phyloP scores from a whole-genome alignment of 2,888 invertebrate genomes.

The Leucania comma region DNA sequence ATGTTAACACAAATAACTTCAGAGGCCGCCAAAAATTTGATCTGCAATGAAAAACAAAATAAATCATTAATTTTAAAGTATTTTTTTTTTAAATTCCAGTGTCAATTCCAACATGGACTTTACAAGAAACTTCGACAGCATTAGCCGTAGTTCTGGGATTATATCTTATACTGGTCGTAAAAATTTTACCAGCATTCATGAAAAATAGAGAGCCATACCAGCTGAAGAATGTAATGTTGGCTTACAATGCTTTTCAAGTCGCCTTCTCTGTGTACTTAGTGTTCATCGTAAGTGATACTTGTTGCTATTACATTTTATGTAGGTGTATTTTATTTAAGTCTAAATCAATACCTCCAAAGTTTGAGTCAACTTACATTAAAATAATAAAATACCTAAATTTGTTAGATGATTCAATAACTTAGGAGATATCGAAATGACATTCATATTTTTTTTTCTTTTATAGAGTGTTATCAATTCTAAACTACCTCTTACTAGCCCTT shows the following conservation, averaged over 20 bases:
- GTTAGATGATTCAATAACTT: no score
- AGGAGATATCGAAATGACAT: no score
- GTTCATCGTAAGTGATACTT: constrained; percentile 88
- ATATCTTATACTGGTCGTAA: constrained; percentile 93
- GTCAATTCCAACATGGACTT: constrained; percentile 75
- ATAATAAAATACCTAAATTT: no score
- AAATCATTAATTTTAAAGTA: not conserved
- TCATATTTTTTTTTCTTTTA: no score
- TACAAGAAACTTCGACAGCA: constrained; percentile 74
- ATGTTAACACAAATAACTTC: not conserved
- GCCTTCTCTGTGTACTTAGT: constrained; percentile 90
- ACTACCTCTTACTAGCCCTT: no score
- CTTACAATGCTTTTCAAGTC: constrained; percentile 94
- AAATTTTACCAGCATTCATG: constrained; percentile 93
- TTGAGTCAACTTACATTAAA: no score
- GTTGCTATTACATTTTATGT: constrained; percentile 40
- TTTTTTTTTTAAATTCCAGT: constrained; percentile 62
- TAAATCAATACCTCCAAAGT: no score
- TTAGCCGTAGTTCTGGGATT: constrained; percentile 85
- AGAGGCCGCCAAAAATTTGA: accelerated
- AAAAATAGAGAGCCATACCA: constrained; percentile 91
- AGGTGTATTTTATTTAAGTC: no score
- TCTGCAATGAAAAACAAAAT: no score
- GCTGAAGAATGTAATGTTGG: constrained; percentile 91
- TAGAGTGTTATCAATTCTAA: no score